These are phyloP conservation scores for Liparis tanakae DNA, from an alignment of 2,797 vertebrate species.

Conservation along the genomic window DNA sequence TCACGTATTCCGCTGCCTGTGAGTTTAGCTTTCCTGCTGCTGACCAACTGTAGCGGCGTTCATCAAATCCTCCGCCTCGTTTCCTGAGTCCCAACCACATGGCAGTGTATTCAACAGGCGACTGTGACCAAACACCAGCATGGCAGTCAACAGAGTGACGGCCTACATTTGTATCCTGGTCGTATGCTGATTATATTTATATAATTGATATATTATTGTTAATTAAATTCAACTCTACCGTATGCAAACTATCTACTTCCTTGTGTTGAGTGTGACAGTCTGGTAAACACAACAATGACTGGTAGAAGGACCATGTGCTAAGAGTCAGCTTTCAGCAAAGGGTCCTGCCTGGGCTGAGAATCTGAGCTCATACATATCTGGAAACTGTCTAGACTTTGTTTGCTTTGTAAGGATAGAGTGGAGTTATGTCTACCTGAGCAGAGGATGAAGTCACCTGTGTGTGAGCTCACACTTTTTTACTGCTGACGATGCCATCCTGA, in stretches of 20 bases:
- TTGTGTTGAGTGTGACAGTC: background rate
- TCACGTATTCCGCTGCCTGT: conserved; percentile 37
- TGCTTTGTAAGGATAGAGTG: background rate
- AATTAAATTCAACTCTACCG: background rate
- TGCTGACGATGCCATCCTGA: background rate
- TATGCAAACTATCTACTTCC: background rate
- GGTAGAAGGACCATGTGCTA: background rate
- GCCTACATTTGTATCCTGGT: background rate
- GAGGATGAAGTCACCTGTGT: background rate
- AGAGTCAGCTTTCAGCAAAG: background rate
- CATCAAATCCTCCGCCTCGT: conserved; percentile 56
- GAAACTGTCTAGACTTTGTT: background rate
- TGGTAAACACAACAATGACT: background rate
- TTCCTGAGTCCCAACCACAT: conserved; percentile 50
- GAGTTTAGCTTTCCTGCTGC: conserved; percentile 63
- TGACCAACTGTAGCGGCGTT: conserved; percentile 55
- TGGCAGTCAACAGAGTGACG: background rate
- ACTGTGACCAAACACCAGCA: conserved; percentile 31
- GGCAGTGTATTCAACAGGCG: conserved; percentile 55
- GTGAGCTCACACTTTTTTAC: background rate
- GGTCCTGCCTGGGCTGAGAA: background rate
- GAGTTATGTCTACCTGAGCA: background rate
- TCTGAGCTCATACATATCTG: background rate
- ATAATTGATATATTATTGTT: background rate
- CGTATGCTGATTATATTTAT: background rate